These are phyloP conservation scores for Phyllotreta cruciferae DNA, from an alignment of 2,888 invertebrate genomes.

Conservation along the genomic window DNA sequence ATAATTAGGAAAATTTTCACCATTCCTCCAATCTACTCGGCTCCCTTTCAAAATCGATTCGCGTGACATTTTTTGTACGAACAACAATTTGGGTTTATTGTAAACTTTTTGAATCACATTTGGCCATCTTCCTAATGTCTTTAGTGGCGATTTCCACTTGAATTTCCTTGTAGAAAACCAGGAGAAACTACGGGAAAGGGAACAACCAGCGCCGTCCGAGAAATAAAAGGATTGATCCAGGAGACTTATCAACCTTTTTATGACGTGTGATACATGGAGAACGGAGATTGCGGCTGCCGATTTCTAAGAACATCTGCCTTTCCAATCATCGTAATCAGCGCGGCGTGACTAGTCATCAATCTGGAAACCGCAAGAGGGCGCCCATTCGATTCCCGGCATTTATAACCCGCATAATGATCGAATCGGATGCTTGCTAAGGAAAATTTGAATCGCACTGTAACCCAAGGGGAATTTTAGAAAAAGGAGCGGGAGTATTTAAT, in stretches of 20 bases:
- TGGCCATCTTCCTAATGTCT: too few species aligned
- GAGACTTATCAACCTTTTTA: constrained; percentile 38
- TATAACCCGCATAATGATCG: constrained; percentile 33
- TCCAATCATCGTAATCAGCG: constrained; percentile 41
- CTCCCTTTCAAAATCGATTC: too few species aligned
- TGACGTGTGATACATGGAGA: constrained; percentile 37
- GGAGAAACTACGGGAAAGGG: background rate
- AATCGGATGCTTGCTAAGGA: too few species aligned
- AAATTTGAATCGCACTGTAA: too few species aligned
- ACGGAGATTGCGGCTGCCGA: constrained; percentile 38
- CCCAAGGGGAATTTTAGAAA: too few species aligned
- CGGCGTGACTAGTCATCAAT: constrained; percentile 39
- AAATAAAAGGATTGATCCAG: constrained; percentile 33
- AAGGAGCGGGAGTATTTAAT: too few species aligned
- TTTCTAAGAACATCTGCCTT: constrained; percentile 32
- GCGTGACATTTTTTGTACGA: too few species aligned
- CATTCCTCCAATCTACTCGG: too few species aligned
- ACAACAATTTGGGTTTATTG: too few species aligned
- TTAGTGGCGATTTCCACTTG: background rate
- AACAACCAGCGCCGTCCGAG: constrained; percentile 4
- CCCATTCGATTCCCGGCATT: constrained; percentile 31
- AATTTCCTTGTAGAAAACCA: background rate
- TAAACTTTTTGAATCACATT: too few species aligned
- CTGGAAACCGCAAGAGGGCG: constrained; percentile 25
- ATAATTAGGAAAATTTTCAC: too few species aligned